These are phyloP conservation scores for Ochropleura plecta DNA, from an alignment of 2,888 invertebrate genomes.

Conservation along the genomic window DNA sequence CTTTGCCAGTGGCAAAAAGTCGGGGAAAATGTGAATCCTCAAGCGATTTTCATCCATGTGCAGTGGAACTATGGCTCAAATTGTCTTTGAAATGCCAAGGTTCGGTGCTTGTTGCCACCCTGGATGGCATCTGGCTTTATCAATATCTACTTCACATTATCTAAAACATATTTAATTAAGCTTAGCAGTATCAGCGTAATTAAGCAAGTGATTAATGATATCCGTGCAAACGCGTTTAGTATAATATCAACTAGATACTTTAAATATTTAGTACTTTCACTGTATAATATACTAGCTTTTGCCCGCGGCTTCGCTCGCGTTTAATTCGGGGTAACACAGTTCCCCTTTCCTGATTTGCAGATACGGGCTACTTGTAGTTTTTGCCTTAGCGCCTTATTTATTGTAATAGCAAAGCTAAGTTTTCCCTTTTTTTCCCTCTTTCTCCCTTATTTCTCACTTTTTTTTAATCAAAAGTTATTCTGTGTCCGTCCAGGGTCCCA, in stretches of 20 bases:
- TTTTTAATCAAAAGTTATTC: too few relatives aligned
- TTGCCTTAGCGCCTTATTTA: too few relatives aligned
- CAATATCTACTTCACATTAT: constrained; percentile 13
- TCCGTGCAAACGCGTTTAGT: background rate
- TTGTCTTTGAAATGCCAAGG: background rate
- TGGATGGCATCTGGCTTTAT: background rate
- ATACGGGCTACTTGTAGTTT: too few relatives aligned
- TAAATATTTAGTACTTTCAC: constrained; percentile 6
- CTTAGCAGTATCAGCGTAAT: constrained; percentile 46
- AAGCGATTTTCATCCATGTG: background rate
- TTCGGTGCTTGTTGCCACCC: background rate
- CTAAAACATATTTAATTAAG: constrained; percentile 38
- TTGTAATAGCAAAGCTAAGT: too few relatives aligned
- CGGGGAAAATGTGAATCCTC: background rate
- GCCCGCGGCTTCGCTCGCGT: too few relatives aligned
- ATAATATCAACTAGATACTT: background rate
- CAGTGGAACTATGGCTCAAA: background rate
- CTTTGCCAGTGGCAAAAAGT: background rate
- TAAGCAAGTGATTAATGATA: constrained; percentile 44
- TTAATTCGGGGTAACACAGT: too few relatives aligned
- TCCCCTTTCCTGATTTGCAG: too few relatives aligned
- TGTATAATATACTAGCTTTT: too few relatives aligned
- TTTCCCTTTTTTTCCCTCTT: too few relatives aligned
- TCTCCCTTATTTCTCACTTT: too few relatives aligned
- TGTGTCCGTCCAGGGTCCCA: too few relatives aligned